Conservation (phyloP, 2,888 invertebrate genomes). For the Pandemis cinnamomeana region DNA sequence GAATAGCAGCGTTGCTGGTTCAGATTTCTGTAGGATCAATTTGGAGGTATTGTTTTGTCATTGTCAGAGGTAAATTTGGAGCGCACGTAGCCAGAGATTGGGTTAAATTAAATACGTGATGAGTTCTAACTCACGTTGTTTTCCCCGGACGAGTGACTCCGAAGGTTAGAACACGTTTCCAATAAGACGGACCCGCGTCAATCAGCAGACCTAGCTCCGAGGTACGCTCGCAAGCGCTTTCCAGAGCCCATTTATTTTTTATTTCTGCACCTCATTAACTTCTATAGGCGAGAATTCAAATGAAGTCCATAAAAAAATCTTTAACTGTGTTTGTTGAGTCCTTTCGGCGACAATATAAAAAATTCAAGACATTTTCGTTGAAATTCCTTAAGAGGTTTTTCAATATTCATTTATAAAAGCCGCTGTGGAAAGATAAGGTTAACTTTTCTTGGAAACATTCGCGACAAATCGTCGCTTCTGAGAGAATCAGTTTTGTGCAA, state of each 20-base stretch:
- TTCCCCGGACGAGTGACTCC: background rate
- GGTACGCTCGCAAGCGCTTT: conserved; percentile 12
- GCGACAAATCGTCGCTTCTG: conserved; percentile 36
- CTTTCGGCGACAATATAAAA: conserved; percentile 35
- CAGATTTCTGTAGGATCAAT: background rate
- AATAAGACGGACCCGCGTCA: conserved; percentile 37
- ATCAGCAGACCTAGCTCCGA: conserved; percentile 20
- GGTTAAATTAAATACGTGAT: conserved; percentile 38
- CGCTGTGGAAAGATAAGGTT: conserved; percentile 33
- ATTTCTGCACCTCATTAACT: conserved; percentile 38
- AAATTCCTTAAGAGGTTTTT: conserved; percentile 38
- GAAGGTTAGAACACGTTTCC: conserved; percentile 21
- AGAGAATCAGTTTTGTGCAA: conserved; percentile 17
- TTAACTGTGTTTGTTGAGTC: conserved; percentile 37
- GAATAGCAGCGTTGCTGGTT: conserved; percentile 5
- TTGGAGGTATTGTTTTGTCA: background rate
- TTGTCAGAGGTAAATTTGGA: background rate
- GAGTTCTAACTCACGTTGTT: conserved; percentile 19
- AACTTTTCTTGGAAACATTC: conserved; percentile 27
- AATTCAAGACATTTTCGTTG: conserved; percentile 32
- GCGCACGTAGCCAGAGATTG: conserved; percentile 17
- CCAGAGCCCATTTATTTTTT: conserved; percentile 28
- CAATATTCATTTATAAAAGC: conserved; percentile 41
- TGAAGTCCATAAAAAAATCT: conserved; percentile 37
- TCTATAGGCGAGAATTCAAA: conserved; percentile 34